Percentiles rank a stretch among this genome's conserved stretches.
phyloP scores from a whole-genome alignment of 2,797 vertebrate genomes.

The Trematomus bernacchii region DNA sequence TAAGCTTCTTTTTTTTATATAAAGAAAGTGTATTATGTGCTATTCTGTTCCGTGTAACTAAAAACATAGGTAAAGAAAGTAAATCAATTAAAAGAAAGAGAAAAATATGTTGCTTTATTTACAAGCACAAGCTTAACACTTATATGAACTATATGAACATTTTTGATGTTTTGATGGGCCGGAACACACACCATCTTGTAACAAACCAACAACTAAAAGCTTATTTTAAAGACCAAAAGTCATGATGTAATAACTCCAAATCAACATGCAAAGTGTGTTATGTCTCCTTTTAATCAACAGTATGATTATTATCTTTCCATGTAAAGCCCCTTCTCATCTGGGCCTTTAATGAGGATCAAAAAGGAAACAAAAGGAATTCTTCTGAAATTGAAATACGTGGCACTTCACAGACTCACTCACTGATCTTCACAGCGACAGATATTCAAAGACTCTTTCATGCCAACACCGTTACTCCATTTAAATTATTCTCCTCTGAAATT shows the following conservation, averaged over 20 bases:
- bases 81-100: no score
- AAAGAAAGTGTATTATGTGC: background rate
- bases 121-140: no score
- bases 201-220: background rate
- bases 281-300: background rate
- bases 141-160: background rate
- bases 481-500: conserved; percentile 30
- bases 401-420: conserved; percentile 24
- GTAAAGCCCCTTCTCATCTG: background rate
- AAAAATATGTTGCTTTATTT: no score
- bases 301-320: background rate
- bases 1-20: no score
- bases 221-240: background rate
- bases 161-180: background rate
- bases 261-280: background rate
- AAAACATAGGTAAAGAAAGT: no score
- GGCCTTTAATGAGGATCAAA: conserved; percentile 42
- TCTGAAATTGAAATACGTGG: conserved; percentile 31
- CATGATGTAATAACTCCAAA: background rate
- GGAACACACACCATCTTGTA: background rate
- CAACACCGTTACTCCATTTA: conserved; percentile 21
- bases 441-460: conserved; percentile 50
- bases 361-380: conserved; percentile 20
- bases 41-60: background rate
- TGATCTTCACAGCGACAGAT: conserved; percentile 49